Percentiles rank a stretch among this genome's conserved stretches.
Evolutionary conservation across 2,113 vertebrate species (phyloP).

Genomic region (Equus quagga): DNA sequence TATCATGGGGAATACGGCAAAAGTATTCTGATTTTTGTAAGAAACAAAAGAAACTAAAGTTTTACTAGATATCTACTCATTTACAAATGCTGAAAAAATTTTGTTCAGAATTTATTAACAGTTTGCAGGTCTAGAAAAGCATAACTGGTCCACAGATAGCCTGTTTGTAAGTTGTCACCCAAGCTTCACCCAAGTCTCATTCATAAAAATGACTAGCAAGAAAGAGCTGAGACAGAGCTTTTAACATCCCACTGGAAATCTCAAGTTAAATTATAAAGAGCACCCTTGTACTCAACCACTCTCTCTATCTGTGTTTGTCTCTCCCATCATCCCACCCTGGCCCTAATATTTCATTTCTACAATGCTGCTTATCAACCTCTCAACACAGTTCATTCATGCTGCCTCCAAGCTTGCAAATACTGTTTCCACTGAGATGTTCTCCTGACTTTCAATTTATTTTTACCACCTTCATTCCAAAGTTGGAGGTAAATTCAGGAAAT

Average conservation of each 20-base stretch:
- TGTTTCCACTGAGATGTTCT: neutral
- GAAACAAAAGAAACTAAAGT: neutral
- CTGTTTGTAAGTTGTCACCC: neutral
- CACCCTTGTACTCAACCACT: neutral
- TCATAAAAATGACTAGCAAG: neutral
- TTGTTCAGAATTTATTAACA: neutral
- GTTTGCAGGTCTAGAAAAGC: neutral
- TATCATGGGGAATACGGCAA: neutral
- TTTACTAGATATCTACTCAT: neutral
- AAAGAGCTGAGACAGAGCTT: neutral
- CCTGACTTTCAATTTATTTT: neutral
- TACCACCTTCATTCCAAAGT: neutral
- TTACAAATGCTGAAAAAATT: neutral
- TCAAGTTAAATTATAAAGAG: neutral
- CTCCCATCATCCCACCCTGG: neutral
- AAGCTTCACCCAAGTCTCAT: neutral
- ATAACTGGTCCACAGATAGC: neutral
- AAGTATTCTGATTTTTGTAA: neutral
- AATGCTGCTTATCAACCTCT: neutral
- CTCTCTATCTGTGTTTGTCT: neutral
- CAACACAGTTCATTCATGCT: neutral
- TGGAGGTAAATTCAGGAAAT: neutral
- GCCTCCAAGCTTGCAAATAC: neutral
- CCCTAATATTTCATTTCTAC: neutral
- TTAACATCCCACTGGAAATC: neutral